Evolutionary conservation across 2,888 invertebrate genomes (phyloP), one percentile per base, ranked within the genome.

Genomic region (Cosmia pyralina): DNA sequence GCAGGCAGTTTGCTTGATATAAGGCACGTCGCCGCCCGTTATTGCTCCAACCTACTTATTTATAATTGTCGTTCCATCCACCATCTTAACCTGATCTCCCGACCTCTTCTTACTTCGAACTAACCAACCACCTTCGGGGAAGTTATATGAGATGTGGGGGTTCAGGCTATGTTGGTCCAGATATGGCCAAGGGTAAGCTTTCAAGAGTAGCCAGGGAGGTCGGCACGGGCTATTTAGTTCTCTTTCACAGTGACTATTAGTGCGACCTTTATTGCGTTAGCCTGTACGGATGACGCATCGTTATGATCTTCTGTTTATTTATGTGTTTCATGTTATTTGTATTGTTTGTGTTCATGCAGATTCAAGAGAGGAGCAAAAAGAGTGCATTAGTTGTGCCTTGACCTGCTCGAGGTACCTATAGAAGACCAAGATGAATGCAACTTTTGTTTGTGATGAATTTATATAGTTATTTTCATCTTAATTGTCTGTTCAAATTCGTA

Each of bases 41-140:
- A 95, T 95, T 93, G 94, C 94, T 92, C 85, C 95, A 95, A 94
- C 95, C 95, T 94, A 95, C 95, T 95, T 95, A 93, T 91, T 95
- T 95, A 95, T 95, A 95, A 95, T 95, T 95, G 95, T 95, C 94
- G 90, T 92, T 89, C 89, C 89, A 90, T 87, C 87, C 87, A 83
- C 94, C 94, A 91, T 84, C 83, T 62, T 79, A 87, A 70, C 64
- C 74, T 85, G 94, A 89, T 76, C 93, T 87, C 72, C 87, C 75
- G 59, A 79, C 71, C 87, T 86, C 78, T 86, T 70, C 84, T 69
- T 65, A 52, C 58, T 74, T 78, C 75, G 63, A 69, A 78, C 76
- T 77, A 83, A 72, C 72, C 71, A 72, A 74, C 65, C 48, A 71
- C 50, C 57, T 67, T 52, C 50, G 57, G 74, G 78, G 79, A 11